Evolutionary conservation across 2,888 invertebrate genomes (phyloP).

Genomic region (Megamerina dolium): DNA sequence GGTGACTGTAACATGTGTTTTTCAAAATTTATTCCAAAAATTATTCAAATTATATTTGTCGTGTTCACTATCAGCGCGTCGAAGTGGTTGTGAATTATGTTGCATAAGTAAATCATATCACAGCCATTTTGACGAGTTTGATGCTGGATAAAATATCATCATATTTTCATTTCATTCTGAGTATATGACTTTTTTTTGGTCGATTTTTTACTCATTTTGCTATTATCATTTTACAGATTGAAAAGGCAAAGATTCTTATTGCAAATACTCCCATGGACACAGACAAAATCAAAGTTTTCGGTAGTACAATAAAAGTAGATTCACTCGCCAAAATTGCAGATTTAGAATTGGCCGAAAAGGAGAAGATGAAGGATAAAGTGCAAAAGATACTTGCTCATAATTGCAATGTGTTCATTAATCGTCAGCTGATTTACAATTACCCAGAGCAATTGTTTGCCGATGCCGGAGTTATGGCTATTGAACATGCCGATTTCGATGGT

Average conservation of each 20-base stretch:
- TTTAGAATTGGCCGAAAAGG: conserved; percentile 94
- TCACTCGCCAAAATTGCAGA: conserved; percentile 95
- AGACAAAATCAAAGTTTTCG: conserved; percentile 98
- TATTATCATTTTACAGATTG: conserved; percentile 58
- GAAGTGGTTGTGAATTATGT: conserved; percentile 52
- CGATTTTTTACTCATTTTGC: conserved; percentile 56
- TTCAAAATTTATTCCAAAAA: not conserved
- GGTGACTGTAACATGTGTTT: conserved; percentile 25
- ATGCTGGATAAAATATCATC: conserved; percentile 24
- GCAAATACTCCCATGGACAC: conserved; percentile 99
- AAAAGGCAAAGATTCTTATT: conserved; percentile 93
- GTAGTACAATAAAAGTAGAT: conserved; percentile 88
- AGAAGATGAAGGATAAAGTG: conserved; percentile 99
- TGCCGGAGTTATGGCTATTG: conserved; percentile 97
- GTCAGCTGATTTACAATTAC: conserved; percentile 98
- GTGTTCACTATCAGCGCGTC: conserved; percentile 35
- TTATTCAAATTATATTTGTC: not conserved
- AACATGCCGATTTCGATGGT: conserved; percentile 99
- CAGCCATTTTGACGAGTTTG: conserved; percentile 50
- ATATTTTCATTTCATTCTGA: conserved; percentile 1
- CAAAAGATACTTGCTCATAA: conserved; percentile 91
- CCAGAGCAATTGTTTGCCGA: conserved; percentile 99
- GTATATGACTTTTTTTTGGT: conserved; percentile 1
- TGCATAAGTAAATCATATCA: conserved; percentile 38
- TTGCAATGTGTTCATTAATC: conserved; percentile 96